Evolutionary conservation across 2,888 invertebrate species (phyloP).

Genomic region (Dendrolimus pini): DNA sequence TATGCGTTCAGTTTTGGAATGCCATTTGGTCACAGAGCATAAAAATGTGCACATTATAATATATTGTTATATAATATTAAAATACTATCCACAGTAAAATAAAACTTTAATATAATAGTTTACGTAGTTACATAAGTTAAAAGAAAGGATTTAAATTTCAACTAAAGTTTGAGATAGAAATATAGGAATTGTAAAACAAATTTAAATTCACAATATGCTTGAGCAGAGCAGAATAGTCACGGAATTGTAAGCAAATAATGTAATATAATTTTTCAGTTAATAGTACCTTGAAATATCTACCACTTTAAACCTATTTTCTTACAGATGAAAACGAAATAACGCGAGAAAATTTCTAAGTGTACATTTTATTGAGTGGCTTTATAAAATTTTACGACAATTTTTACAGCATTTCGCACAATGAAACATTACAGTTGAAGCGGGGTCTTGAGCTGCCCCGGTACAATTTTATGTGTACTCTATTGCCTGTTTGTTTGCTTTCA

Average conservation of each 20-base stretch:
- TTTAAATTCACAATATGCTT: neutral
- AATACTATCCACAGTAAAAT: too few relatives aligned
- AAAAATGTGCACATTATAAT: too few relatives aligned
- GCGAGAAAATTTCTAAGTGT: slow-evolving; percentile 15
- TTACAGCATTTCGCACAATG: slow-evolving; percentile 62
- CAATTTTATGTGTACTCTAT: slow-evolving; percentile 42
- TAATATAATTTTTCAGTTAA: neutral
- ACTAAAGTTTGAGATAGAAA: neutral
- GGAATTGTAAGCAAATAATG: neutral
- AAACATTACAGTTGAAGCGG: slow-evolving; percentile 46
- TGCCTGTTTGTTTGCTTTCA: slow-evolving; percentile 14
- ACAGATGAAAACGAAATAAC: neutral
- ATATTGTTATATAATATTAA: too few relatives aligned
- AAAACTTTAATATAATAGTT: neutral
- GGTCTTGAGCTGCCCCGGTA: slow-evolving; percentile 29
- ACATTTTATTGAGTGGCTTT: slow-evolving; percentile 64
- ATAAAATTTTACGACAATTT: slow-evolving; percentile 62
- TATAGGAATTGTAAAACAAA: neutral
- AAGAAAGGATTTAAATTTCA: neutral
- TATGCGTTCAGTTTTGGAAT: too few relatives aligned
- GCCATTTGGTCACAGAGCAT: too few relatives aligned
- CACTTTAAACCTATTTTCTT: neutral
- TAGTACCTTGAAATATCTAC: neutral
- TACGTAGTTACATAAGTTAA: neutral
- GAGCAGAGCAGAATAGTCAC: neutral